Evolutionary conservation across 2,113 vertebrate genomes (phyloP).

Genomic region (Oryzias melastigma): DNA sequence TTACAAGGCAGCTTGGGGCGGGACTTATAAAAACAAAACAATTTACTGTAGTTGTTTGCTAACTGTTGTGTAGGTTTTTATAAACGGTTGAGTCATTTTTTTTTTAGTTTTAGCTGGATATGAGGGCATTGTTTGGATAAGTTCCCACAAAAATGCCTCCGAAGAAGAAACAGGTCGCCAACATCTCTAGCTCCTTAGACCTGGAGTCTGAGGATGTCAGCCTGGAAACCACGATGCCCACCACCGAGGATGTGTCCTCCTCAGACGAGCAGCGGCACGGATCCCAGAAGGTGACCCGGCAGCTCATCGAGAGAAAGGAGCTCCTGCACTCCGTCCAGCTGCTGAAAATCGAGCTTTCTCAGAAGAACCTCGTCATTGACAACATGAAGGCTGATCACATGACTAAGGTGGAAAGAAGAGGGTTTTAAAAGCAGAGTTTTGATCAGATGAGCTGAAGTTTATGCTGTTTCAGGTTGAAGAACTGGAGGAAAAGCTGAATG

Average conservation of each 20-base stretch:
- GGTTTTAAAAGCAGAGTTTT: neutral
- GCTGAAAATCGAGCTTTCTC: conserved; percentile 92
- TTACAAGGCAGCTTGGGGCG: conserved; percentile 41
- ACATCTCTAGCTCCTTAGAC: conserved; percentile 91
- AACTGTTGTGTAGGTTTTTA: too few relatives aligned
- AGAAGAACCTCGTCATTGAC: conserved; percentile 92
- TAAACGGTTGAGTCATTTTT: neutral
- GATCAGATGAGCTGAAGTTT: neutral
- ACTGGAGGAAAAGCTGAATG: conserved; percentile 92
- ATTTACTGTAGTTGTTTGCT: too few relatives aligned
- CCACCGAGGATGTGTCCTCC: conserved; percentile 92
- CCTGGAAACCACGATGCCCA: conserved; percentile 93
- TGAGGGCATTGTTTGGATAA: neutral
- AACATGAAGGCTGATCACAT: conserved; percentile 93
- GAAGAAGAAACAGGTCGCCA: conserved; percentile 77
- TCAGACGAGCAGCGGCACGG: conserved; percentile 87
- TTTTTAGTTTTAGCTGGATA: conserved; percentile 13
- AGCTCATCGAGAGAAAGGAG: conserved; percentile 92
- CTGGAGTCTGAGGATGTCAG: conserved; percentile 96
- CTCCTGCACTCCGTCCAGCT: conserved; percentile 89
- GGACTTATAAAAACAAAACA: conserved; percentile 60
- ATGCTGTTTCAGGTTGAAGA: conserved; percentile 84
- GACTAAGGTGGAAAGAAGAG: conserved; percentile 80
- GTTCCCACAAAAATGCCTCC: conserved; percentile 78
- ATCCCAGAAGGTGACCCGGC: conserved; percentile 85